Percentiles rank a stretch among this genome's conserved stretches.
Evolutionary conservation across 1,140 invertebrate genomes (phyloP).

Genomic region (Leptopilina boulardi): DNA sequence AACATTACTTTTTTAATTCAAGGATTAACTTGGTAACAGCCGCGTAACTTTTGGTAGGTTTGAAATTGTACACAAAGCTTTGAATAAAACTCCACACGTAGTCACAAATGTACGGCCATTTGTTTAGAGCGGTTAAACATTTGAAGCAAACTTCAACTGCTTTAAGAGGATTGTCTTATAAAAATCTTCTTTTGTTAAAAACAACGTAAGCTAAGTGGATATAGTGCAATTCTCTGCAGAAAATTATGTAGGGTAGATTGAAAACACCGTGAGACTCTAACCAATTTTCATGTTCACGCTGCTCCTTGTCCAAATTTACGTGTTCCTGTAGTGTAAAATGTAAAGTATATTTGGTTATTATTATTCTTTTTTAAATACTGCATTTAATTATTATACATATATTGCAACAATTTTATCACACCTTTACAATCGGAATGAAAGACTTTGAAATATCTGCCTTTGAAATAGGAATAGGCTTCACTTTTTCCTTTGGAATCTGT

Average conservation of each 20-base stretch:
- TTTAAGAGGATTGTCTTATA: background rate
- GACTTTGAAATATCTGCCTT: background rate
- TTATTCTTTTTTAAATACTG: background rate
- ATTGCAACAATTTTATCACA: conserved; percentile 1
- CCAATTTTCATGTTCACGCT: background rate
- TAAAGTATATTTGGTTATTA: background rate
- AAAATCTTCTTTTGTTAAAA: background rate
- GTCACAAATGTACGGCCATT: background rate
- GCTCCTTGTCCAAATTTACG: background rate
- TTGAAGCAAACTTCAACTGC: conserved; percentile 39
- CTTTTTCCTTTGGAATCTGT: background rate
- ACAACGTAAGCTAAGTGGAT: background rate
- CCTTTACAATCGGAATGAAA: background rate
- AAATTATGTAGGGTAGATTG: background rate
- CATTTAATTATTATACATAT: background rate
- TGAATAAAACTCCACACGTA: conserved; percentile 33
- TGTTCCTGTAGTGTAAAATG: background rate
- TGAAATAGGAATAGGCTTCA: background rate
- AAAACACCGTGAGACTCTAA: background rate
- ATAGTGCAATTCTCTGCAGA: background rate
- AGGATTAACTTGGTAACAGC: background rate
- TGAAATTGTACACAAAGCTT: background rate
- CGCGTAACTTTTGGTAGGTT: background rate
- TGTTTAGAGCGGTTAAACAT: conserved; percentile 16
- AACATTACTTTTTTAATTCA: conserved; percentile 31